Percentiles rank a stretch among this genome's conserved stretches.
Conservation (phyloP, 2,888 invertebrate genomes). For the Cyclophora albipunctata region DNA sequence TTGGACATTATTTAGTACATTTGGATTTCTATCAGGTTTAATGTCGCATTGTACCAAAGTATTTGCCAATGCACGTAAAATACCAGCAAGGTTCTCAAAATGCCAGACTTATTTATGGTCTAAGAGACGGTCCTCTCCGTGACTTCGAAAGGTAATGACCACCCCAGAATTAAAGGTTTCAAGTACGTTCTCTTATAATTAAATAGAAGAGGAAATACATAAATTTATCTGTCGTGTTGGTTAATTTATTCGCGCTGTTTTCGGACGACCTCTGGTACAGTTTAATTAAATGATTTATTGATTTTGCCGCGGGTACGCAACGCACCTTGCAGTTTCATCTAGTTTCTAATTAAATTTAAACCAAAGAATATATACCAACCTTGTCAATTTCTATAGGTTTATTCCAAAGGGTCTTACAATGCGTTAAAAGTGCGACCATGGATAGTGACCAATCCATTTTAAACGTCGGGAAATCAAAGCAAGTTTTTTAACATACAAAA, state of each 20-base stretch:
- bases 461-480: too few species aligned
- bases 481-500: too few species aligned
- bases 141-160: slow-evolving; percentile 27
- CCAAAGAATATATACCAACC: too few species aligned
- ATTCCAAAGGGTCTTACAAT: too few species aligned
- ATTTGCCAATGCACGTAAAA: slow-evolving; percentile 74
- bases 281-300: too few species aligned
- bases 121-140: slow-evolving; percentile 30
- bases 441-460: too few species aligned
- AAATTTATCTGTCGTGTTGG: background rate
- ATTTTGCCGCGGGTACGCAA: too few species aligned
- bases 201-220: background rate
- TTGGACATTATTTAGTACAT: slow-evolving; percentile 48
- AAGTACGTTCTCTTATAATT: background rate
- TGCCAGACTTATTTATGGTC: slow-evolving; percentile 69
- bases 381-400: too few species aligned
- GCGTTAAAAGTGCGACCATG: too few species aligned
- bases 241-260: background rate
- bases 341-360: background rate
- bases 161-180: slow-evolving; percentile 21
- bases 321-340: background rate
- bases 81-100: slow-evolving; percentile 67
- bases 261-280: too few species aligned
- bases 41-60: slow-evolving; percentile 70
- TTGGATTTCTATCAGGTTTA: slow-evolving; percentile 49